Evolutionary conservation across 2,797 vertebrate species (phyloP), one percentile per base, ranked within the genome.

Genomic region (Anabacerthia variegaticeps): DNA sequence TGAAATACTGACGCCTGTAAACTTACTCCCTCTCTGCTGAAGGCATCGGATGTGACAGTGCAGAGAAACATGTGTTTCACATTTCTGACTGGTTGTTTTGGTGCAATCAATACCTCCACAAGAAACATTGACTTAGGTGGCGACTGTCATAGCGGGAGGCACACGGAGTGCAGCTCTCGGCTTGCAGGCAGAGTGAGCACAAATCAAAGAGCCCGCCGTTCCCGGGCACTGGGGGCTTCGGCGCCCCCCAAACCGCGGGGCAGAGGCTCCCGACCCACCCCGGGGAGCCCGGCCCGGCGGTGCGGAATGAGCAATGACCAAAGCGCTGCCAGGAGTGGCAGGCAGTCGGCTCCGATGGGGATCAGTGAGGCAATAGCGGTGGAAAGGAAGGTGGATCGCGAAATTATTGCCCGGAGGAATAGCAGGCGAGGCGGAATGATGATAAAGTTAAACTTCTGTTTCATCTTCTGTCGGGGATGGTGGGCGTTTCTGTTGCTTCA

Each of bases 401-500:
- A 93, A 86, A 87, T 92, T 54, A 73, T 66, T 83, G 95, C 95
- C 84, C 89, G 85, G n/a, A 97, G 96, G 93, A 95, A 87, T 93
- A 93, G 85, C 94, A 94, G 86, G 96, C 86, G 92, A 96, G 95
- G 93, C 56, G 95, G 96, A 95, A 96, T 90, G 78, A 96, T 94
- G 83, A 95, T 96, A 96, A 98, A 98, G 98, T 98, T 98, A 91
- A 96, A 97, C 96, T 95, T 97, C 96, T 96, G 97, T 71, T 91
- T 95, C 94, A 93, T 96, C 97, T 95, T 97, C 92, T 97, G 97
- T 56, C 97, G 97, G 94, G 97, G 97, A 89, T 98, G 98, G 97
- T 98, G 98, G 98, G 97, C 98, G 97, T 98, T 98, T 93, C 96
- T 98, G 95, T 96, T 98, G 96, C 97, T 98, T 63, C 98, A 98